Conservation (phyloP, 2,113 vertebrate species). For the Myotis yumanensis region DNA sequence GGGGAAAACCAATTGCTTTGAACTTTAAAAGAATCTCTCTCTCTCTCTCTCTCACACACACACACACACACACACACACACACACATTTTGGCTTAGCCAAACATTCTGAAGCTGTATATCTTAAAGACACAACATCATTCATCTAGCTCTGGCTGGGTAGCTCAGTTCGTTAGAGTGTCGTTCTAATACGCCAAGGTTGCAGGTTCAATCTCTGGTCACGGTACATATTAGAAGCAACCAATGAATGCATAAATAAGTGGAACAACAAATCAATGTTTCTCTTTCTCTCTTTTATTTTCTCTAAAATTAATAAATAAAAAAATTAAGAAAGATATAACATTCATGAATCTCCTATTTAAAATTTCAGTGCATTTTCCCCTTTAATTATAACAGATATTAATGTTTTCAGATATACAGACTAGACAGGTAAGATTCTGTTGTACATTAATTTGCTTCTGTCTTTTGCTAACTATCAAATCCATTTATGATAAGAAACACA, state of each 20-base stretch:
- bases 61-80: background rate
- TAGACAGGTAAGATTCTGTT: background rate
- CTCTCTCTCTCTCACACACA: no score
- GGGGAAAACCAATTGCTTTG: constrained; percentile 1
- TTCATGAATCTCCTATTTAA: background rate
- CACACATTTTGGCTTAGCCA: constrained; percentile 29
- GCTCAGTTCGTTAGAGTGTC: background rate
- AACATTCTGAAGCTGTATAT: background rate
- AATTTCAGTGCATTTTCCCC: constrained; percentile 19
- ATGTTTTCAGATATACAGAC: background rate
- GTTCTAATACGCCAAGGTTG: background rate
- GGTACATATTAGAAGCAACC: background rate
- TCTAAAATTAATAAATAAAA: background rate
- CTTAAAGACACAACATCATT: background rate
- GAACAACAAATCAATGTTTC: background rate
- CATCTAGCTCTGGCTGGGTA: background rate
- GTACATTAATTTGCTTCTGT: constrained; percentile 1
- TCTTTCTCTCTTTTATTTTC: background rate
- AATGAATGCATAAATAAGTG: background rate
- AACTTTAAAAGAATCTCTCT: constrained; percentile 38
- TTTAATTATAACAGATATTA: constrained; percentile 23
- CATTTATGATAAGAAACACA: constrained; percentile 51
- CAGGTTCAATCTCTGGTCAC: background rate
- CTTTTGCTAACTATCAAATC: constrained; percentile 35
- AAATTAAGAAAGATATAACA: background rate